These are phyloP conservation scores for Drosophila mojavensis DNA, from an alignment of 1,140 invertebrate species.

Conservation along the genomic window DNA sequence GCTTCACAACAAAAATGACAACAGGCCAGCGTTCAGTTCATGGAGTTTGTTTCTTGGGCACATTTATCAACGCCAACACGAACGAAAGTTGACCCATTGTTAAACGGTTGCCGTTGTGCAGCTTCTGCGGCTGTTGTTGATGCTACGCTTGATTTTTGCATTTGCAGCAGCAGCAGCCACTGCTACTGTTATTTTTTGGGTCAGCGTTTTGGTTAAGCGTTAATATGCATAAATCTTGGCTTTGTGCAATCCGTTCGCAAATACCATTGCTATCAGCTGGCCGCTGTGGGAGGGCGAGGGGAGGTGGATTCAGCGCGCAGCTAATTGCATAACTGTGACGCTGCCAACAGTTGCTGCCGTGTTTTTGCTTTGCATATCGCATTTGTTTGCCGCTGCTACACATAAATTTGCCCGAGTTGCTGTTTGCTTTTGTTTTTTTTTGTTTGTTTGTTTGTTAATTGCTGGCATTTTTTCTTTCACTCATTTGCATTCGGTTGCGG, in stretches of 20 bases:
- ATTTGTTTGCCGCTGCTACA: constrained; percentile 61
- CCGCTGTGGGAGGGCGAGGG: background rate
- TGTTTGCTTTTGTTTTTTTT: background rate
- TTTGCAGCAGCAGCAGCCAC: constrained; percentile 24
- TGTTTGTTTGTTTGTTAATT: constrained; percentile 50
- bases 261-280: constrained; percentile 63
- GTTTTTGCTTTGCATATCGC: constrained; percentile 28
- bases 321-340: constrained; percentile 65
- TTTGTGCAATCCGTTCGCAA: constrained; percentile 62
- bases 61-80: constrained; percentile 71
- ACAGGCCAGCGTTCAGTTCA: constrained; percentile 21
- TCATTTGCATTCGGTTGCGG: constrained; percentile 76
- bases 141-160: constrained; percentile 67
- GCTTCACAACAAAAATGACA: constrained; percentile 55
- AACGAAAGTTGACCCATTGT: constrained; percentile 79
- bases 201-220: constrained; percentile 76
- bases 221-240: constrained; percentile 79
- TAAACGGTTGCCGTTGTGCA: constrained; percentile 38
- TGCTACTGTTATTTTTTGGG: constrained; percentile 43
- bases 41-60: constrained; percentile 22
- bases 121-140: constrained; percentile 23
- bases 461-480: constrained; percentile 75
- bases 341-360: constrained; percentile 56
- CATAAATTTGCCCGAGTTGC: constrained; percentile 66
- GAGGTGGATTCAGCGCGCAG: constrained; percentile 5